phyloP scores from a whole-genome alignment of 2,888 invertebrate genomes.

The Craniophora ligustri region DNA sequence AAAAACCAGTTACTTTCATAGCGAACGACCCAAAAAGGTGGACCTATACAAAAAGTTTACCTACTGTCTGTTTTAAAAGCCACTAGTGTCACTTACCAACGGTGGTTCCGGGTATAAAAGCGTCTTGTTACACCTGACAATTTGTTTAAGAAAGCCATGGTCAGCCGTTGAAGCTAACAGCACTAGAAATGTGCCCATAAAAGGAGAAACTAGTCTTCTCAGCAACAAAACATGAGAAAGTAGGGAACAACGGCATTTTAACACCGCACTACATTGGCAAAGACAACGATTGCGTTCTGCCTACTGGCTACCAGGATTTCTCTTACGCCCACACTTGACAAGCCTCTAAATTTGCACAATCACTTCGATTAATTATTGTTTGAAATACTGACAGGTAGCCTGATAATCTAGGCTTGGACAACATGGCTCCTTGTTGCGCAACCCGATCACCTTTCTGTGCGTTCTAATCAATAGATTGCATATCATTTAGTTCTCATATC shows the following conservation, averaged over 20 bases:
- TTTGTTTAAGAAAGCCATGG: slow-evolving; percentile 42
- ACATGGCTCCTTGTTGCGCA: slow-evolving; percentile 55
- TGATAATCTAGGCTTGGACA: slow-evolving; percentile 51
- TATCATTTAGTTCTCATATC: slow-evolving; percentile 48
- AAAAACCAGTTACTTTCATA: too few relatives aligned
- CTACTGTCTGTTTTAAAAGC: slow-evolving; percentile 14
- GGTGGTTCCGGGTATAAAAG: slow-evolving; percentile 35
- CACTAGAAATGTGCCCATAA: slow-evolving; percentile 36
- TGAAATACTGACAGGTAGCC: slow-evolving; percentile 57
- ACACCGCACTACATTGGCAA: slow-evolving; percentile 15
- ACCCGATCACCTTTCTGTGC: slow-evolving; percentile 57
- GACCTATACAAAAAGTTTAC: slow-evolving; percentile 23
- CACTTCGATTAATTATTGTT: slow-evolving; percentile 63
- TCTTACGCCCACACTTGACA: slow-evolving; percentile 54
- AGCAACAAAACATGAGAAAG: slow-evolving; percentile 46
- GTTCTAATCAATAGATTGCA: slow-evolving; percentile 49
- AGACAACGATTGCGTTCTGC: slow-evolving; percentile 19
- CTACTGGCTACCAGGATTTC: slow-evolving; percentile 48
- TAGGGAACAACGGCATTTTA: slow-evolving; percentile 45
- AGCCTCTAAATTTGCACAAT: slow-evolving; percentile 59
- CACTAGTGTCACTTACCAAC: slow-evolving; percentile 8
- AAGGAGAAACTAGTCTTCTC: slow-evolving; percentile 40
- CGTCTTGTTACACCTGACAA: slow-evolving; percentile 43
- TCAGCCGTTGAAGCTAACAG: slow-evolving; percentile 34
- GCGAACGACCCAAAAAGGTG: too few relatives aligned